Evolutionary conservation across 2,888 invertebrate genomes (phyloP), one percentile per base, ranked within the genome.

Genomic region (Quadriops clusia): DNA sequence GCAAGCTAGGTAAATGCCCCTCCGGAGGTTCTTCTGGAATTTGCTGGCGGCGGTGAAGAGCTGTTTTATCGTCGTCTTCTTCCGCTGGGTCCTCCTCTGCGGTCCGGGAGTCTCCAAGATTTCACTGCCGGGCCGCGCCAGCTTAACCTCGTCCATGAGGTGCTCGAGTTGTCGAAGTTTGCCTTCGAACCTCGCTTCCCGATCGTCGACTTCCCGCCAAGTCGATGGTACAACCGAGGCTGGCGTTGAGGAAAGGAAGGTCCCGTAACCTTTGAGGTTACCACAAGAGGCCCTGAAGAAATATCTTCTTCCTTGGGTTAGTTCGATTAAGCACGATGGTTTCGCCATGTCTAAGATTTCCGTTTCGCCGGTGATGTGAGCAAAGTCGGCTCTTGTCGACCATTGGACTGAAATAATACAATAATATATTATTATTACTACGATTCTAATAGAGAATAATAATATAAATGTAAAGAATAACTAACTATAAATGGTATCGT

Each of bases 11-110:
- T 90, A 94, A 4, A 94, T 85, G 2, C 97, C 97, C 39, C 95
- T 89, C 65, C 4, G 72, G 36, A 95, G 65, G 50, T 83, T 81
- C 61, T 94, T 95, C 60, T 94, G 93, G 56, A 97, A 95, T 65
- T 95, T 97, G 53, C 91, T 89, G 29, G 93, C 86, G 6, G 91
- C 89, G 1, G 91, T 86, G 63, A 97, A 97, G 20, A 97, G 69
- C 52, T 94, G 91, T 41, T 93, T 82, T 38, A 97, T 87, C 32
- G 85, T 83, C 18, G 85, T 83, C 43, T 84, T 84, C 60, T 85
- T 86, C 63, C 86, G 85, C 44, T 80, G 74, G 49, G 80, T 76
- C 36, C 80, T 70, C 14, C 84, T 65, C 43, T 76, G 76, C 23
- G 72, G 64, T 9, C 68, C 67, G 7, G 72, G 67, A 0, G 73